A percentile compares a stretch with the other conserved stretches of the same genome.
Evolutionary conservation across 2,797 vertebrate species (phyloP).

Genomic region (Tarsius wallacei): DNA sequence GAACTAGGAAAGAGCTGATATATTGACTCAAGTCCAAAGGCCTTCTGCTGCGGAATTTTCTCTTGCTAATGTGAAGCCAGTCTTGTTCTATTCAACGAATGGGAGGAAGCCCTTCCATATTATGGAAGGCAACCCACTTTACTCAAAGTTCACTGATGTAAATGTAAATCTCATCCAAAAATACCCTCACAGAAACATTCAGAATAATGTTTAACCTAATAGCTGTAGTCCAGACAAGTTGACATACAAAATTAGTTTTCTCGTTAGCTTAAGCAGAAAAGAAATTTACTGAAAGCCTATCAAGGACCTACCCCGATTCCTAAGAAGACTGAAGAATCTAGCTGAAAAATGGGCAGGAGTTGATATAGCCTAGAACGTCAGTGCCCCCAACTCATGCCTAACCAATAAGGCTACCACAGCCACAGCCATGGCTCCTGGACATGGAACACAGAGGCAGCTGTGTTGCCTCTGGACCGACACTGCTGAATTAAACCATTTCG

Average conservation of each 20-base stretch:
- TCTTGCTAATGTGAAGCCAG: not conserved
- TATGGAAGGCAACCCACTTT: not conserved
- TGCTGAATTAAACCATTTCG: not conserved
- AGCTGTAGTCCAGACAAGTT: not conserved
- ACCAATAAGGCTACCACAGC: too few species aligned
- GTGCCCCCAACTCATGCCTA: not conserved
- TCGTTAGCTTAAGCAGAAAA: not conserved
- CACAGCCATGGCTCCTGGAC: not conserved
- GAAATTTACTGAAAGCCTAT: not conserved
- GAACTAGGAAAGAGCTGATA: not conserved
- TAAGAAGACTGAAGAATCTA: not conserved
- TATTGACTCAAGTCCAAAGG: not conserved
- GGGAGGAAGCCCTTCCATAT: not conserved
- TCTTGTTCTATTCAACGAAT: not conserved
- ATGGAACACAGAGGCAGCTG: not conserved
- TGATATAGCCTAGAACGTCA: not conserved
- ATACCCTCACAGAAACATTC: not conserved
- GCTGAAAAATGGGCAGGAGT: not conserved
- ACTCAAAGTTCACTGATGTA: not conserved
- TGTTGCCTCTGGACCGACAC: not conserved
- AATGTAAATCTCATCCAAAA: not conserved
- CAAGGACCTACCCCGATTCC: not conserved
- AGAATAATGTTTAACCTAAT: conserved; percentile 18
- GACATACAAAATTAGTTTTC: not conserved
- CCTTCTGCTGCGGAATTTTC: not conserved